Conservation (phyloP, 2,113 vertebrate species). For the Bujurquina vittata region DNA sequence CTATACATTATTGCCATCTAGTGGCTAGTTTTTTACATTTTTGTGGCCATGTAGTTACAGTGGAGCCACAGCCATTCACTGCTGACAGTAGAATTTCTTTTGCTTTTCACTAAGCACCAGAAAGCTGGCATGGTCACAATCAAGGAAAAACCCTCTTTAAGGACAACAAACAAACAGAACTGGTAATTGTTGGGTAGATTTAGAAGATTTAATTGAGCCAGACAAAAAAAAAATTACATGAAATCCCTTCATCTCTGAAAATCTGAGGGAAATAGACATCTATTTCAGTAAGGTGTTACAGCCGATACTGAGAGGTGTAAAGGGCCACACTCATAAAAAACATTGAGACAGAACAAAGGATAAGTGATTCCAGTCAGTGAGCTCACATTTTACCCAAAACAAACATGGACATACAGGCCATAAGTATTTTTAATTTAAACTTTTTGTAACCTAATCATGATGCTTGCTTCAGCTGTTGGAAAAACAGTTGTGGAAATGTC, state of each 20-base stretch:
- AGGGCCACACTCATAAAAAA: neutral
- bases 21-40: constrained; percentile 45
- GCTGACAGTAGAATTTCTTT: neutral
- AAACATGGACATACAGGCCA: neutral
- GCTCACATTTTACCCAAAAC: neutral
- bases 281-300: neutral
- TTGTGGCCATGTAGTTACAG: neutral
- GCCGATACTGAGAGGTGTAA: neutral
- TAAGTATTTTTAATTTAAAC: neutral
- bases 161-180: neutral
- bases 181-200: neutral
- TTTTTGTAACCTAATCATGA: neutral
- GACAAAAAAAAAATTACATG: neutral
- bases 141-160: neutral
- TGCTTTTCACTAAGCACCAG: neutral
- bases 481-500: neutral
- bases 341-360: neutral
- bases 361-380: neutral
- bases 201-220: neutral
- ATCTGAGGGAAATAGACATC: neutral
- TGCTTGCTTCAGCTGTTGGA: neutral
- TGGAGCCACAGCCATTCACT: neutral
- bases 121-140: neutral
- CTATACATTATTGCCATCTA: constrained; percentile 67
- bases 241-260: neutral